phyloP scores from a whole-genome alignment of 2,113 vertebrate genomes.

The Alethe castanea region DNA sequence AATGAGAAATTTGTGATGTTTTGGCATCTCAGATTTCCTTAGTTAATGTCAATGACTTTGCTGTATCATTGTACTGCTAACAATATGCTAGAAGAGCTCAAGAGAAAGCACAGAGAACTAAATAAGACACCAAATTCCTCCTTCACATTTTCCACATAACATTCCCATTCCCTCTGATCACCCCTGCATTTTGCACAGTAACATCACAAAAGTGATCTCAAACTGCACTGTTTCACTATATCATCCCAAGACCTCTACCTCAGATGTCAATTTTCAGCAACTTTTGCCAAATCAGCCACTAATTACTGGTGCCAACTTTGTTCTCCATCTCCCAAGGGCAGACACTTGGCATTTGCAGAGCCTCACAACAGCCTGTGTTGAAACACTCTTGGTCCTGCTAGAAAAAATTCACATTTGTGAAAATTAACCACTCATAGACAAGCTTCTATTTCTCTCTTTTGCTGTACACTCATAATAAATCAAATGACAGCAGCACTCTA shows the following conservation, averaged over 20 bases:
- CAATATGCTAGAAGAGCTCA: neutral
- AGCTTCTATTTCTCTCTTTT: neutral
- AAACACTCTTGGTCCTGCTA: neutral
- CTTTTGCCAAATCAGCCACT: conserved; percentile 22
- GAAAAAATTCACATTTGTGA: conserved; percentile 6
- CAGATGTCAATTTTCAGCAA: neutral
- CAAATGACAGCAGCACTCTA: neutral
- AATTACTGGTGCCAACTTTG: conserved; percentile 44
- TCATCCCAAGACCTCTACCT: neutral
- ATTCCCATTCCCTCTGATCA: neutral
- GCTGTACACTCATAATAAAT: neutral
- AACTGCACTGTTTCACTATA: neutral
- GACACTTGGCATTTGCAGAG: conserved; percentile 14
- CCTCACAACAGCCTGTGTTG: conserved; percentile 10
- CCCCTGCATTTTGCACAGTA: neutral
- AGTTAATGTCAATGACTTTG: neutral
- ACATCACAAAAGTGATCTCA: neutral
- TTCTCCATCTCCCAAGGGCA: conserved; percentile 31
- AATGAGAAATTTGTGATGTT: neutral
- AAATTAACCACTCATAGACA: conserved; percentile 4
- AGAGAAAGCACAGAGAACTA: neutral
- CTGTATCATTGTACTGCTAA: neutral
- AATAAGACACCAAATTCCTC: neutral
- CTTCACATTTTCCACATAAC: neutral
- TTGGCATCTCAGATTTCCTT: neutral